Evolutionary conservation across 2,113 vertebrate genomes (phyloP).

Genomic region (Corythornis vintsioides): DNA sequence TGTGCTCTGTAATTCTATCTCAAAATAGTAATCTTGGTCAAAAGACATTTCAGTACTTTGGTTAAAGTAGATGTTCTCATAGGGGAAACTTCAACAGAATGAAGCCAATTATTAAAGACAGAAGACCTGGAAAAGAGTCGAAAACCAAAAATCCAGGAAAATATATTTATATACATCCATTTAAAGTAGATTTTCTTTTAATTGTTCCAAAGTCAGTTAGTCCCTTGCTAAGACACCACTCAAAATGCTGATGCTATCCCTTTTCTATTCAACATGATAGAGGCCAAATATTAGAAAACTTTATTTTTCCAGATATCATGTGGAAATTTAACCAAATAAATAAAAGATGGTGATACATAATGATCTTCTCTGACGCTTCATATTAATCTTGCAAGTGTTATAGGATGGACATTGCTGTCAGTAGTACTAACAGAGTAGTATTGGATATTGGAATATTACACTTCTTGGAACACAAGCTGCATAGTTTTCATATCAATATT

Average conservation of each 20-base stretch:
- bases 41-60: slow-evolving; percentile 53
- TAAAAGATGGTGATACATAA: background rate
- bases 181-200: background rate
- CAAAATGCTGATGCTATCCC: background rate
- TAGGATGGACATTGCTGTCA: background rate
- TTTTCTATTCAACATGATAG: background rate
- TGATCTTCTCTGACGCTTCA: background rate
- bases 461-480: background rate
- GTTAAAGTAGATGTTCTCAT: slow-evolving; percentile 57
- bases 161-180: background rate
- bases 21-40: slow-evolving; percentile 46
- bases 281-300: background rate
- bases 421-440: background rate
- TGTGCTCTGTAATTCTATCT: slow-evolving; percentile 37
- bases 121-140: slow-evolving; percentile 32
- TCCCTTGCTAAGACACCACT: background rate
- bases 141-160: slow-evolving; percentile 21
- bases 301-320: background rate
- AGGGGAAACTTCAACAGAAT: slow-evolving; percentile 11
- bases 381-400: background rate
- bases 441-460: background rate
- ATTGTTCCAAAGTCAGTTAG: background rate
- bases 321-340: background rate
- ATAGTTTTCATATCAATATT: background rate
- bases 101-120: slow-evolving; percentile 45